Base-by-base conservation (phyloP, 2,797 vertebrate genomes). In the Pygocentrus nattereri region DNA sequence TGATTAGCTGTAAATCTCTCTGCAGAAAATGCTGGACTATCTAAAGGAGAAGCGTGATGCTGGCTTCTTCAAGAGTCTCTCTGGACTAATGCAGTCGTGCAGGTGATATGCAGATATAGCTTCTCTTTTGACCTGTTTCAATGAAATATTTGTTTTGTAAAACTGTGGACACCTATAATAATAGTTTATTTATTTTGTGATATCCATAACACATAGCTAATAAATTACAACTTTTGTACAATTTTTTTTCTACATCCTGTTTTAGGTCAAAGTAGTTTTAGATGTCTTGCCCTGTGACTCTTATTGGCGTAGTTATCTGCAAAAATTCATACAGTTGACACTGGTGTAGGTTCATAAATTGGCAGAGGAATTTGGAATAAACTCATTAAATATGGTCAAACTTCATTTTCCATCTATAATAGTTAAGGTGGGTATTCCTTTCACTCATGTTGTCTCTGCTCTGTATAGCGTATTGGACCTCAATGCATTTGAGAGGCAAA, bases 401-500 rank as follows among this genome's bases (percentile, higher is more conserved):
- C 34, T 34, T 34, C 34, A 34, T 18, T 50, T 50, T 50, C 13
- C 13, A 7, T 50, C 50, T 52, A 16, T 18, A 19, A 19, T 5
- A 19, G 50, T 52, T 52, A 10, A 23, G 1, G 7, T 56, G 1
- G 56, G 56, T 25, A 25, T n/a, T 16, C 11, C n/a, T n/a, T 59
- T 27, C 12, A 13, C 58, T 27, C 25, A 27, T 59, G 21, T 2
- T 50, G 10, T 47, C 58, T 73, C 11, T 77, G 13, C 74, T 93
- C 88, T 54, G 10, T 74, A 75, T 92, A 99, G 98, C 86, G 97
- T 99, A 88, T 93, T 99, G 93, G 98, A 99, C 90, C 92, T 99
- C 92, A 99, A 99, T 90, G 98, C 98, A 0, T 99, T 99, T 92
- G 98, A 99, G 93, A 97, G 98, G 87, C 98, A 99, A 91, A 99